phyloP scores from a whole-genome alignment of 2,113 vertebrate species.

The Callocephalon fimbriatum region DNA sequence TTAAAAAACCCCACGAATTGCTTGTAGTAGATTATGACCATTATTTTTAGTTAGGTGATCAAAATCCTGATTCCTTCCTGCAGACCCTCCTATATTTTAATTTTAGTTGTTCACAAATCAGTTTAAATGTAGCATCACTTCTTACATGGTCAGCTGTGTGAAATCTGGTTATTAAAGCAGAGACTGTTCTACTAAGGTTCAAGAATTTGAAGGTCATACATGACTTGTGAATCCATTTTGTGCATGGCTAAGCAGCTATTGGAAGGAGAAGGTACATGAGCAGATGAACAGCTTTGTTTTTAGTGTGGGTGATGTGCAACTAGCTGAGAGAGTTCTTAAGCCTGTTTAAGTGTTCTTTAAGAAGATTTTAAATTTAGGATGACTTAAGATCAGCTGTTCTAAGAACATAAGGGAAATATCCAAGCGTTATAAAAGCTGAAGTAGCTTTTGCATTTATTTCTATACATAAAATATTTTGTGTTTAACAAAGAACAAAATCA shows the following conservation, averaged over 20 bases:
- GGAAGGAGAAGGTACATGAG: not conserved
- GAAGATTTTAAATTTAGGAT: not conserved
- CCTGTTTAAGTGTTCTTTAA: not conserved
- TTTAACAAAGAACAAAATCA: not conserved
- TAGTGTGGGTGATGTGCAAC: not conserved
- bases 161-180: not conserved
- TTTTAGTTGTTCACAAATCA: not conserved
- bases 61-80: not conserved
- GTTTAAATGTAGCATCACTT: not conserved
- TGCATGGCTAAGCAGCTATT: not conserved
- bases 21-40: not conserved
- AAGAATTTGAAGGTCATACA: not conserved
- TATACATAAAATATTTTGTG: not conserved
- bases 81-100: not conserved
- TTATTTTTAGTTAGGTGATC: not conserved
- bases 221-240: not conserved
- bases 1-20: not conserved
- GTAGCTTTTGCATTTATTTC: not conserved
- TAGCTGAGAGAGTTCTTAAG: not conserved
- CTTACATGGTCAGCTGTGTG: not conserved
- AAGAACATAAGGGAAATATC: not conserved
- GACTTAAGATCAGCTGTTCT: not conserved
- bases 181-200: not conserved
- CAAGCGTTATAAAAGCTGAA: not conserved
- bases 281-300: not conserved